These are phyloP conservation scores for Hydrolagus colliei DNA, from an alignment of 2,797 vertebrate species.

Conservation along the genomic window DNA sequence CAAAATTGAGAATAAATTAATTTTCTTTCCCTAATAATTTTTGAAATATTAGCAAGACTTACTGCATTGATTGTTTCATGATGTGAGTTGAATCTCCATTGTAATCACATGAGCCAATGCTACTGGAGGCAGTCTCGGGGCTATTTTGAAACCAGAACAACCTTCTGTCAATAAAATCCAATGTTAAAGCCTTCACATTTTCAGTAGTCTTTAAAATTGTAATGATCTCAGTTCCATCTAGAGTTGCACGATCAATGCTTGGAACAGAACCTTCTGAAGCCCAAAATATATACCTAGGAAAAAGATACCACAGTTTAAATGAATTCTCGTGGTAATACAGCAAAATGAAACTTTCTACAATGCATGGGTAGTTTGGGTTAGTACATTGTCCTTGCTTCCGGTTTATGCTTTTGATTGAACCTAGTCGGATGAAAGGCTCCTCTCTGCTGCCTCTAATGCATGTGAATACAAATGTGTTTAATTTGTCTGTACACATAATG, in stretches of 20 bases:
- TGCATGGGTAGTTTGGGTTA: not conserved
- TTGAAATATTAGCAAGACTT: conserved; percentile 41
- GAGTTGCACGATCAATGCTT: conserved; percentile 60
- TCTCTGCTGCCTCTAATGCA: no score
- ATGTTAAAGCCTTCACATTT: conserved; percentile 54
- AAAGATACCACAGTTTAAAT: conserved; percentile 33
- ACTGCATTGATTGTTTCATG: conserved; percentile 59
- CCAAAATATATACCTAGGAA: conserved; percentile 80
- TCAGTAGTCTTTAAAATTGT: conserved; percentile 57
- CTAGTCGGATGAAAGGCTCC: no score
- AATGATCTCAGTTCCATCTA: conserved; percentile 46
- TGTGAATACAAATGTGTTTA: no score
- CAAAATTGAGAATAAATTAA: not conserved
- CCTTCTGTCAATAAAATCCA: conserved; percentile 61
- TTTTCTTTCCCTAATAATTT: not conserved
- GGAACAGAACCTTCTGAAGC: conserved; percentile 58
- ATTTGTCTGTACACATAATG: no score
- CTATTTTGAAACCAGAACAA: conserved; percentile 77
- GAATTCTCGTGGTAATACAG: conserved; percentile 14
- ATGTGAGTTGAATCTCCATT: conserved; percentile 57
- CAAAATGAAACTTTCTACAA: not conserved
- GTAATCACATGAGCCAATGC: conserved; percentile 73
- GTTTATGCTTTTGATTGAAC: no score
- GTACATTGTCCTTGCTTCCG: not conserved
- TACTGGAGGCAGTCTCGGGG: conserved; percentile 45